Evolutionary conservation across 2,888 invertebrate species (phyloP).

Genomic region (Ctenicera cuprea): DNA sequence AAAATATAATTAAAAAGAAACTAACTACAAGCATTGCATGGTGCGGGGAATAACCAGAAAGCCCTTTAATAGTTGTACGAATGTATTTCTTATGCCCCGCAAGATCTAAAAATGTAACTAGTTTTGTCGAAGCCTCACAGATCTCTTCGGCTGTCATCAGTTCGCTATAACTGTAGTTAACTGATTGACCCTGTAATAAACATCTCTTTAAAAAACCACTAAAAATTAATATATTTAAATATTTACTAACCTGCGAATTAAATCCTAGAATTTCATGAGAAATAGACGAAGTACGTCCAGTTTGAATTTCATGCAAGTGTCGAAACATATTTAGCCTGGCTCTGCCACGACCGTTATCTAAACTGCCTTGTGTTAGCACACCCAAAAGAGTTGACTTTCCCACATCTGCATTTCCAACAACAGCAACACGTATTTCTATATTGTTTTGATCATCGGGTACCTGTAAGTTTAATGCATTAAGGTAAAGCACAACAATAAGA

Average conservation of each 20-base stretch:
- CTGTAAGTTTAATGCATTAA: slow-evolving; percentile 68
- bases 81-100: slow-evolving; percentile 98
- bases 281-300: slow-evolving; percentile 95
- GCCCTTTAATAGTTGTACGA: slow-evolving; percentile 94
- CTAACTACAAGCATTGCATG: slow-evolving; percentile 90
- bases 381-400: slow-evolving; percentile 98
- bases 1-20: slow-evolving; percentile 40
- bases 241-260: slow-evolving; percentile 79
- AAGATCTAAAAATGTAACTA: slow-evolving; percentile 96
- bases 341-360: slow-evolving; percentile 96
- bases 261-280: slow-evolving; percentile 98
- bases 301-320: slow-evolving; percentile 95
- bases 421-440: slow-evolving; percentile 93
- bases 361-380: slow-evolving; percentile 95
- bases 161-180: slow-evolving; percentile 92
- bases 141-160: slow-evolving; percentile 95
- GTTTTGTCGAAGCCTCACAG: slow-evolving; percentile 92
- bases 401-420: slow-evolving; percentile 95
- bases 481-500: slow-evolving; percentile 22
- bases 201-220: not conserved
- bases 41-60: slow-evolving; percentile 95
- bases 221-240: not conserved
- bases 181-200: slow-evolving; percentile 81
- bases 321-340: slow-evolving; percentile 97
- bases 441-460: slow-evolving; percentile 91